Conservation (phyloP, 2,797 vertebrate species). For the Ctenochaetus hawaiiensis region DNA sequence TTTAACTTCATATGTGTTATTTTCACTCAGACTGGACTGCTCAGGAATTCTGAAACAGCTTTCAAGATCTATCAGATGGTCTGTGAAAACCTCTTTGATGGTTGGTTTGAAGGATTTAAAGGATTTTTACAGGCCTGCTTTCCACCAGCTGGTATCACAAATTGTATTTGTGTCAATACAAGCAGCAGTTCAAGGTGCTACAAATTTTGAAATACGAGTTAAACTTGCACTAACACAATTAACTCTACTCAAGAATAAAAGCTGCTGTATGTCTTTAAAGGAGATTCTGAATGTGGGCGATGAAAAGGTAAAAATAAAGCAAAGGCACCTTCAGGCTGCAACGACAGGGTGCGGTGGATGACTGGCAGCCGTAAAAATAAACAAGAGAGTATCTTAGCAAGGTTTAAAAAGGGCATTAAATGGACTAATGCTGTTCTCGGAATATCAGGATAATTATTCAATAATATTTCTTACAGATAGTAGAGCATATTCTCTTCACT, state of each 20-base stretch:
- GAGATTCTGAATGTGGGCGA: slow-evolving; percentile 2
- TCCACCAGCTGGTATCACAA: slow-evolving; percentile 17
- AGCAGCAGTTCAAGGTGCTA: slow-evolving; percentile 13
- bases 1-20: neutral
- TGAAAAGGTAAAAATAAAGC: neutral
- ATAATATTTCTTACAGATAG: too few species aligned
- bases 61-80: slow-evolving; percentile 15
- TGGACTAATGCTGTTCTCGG: neutral
- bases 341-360: neutral
- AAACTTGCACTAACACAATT: slow-evolving; percentile 16
- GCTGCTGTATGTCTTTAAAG: neutral
- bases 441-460: slow-evolving; percentile 9
- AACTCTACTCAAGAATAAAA: slow-evolving; percentile 2
- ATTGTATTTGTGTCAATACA: slow-evolving; percentile 20
- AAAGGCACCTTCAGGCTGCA: neutral
- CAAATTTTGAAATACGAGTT: slow-evolving; percentile 10
- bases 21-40: neutral
- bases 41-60: slow-evolving; percentile 11
- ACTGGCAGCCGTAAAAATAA: slow-evolving; percentile 9
- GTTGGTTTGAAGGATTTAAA: slow-evolving; percentile 36
- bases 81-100: slow-evolving; percentile 41
- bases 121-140: slow-evolving; percentile 31
- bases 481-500: too few species aligned
- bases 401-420: neutral
- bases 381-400: neutral